Evolutionary conservation across 2,113 vertebrate genomes (phyloP).

Genomic region (Leuciscus idus): DNA sequence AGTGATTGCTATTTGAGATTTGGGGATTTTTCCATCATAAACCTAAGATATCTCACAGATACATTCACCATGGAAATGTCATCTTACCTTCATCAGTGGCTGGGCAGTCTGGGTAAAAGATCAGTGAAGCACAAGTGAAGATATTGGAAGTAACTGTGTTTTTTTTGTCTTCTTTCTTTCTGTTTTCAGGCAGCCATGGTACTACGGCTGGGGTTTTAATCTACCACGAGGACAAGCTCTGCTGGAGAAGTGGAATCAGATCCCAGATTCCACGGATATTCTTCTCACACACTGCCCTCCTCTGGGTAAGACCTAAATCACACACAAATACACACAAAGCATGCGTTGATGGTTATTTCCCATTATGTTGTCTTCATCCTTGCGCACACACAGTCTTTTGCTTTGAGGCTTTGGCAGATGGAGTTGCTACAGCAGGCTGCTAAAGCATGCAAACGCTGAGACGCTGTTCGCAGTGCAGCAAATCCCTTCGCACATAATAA

Average conservation of each 20-base stretch:
- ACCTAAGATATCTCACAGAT: neutral
- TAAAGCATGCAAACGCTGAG: constrained; percentile 77
- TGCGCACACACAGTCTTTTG: constrained; percentile 55
- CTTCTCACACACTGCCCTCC: constrained; percentile 95
- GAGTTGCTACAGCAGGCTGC: constrained; percentile 81
- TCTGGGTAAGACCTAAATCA: constrained; percentile 82
- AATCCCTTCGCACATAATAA: constrained; percentile 61
- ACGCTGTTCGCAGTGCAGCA: constrained; percentile 67
- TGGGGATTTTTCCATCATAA: neutral
- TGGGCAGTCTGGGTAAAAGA: constrained; percentile 20
- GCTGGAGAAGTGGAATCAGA: constrained; percentile 98
- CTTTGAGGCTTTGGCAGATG: constrained; percentile 75
- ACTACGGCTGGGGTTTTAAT: constrained; percentile 98
- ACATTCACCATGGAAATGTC: constrained; percentile 18
- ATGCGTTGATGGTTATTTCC: constrained; percentile 29
- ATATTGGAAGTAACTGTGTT: constrained; percentile 19
- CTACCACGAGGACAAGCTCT: constrained; percentile 93
- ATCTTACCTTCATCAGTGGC: constrained; percentile 11
- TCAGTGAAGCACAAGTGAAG: constrained; percentile 21
- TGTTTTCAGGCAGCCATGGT: constrained; percentile 94
- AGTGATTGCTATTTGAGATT: neutral
- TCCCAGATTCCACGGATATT: constrained; percentile 92
- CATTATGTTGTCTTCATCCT: constrained; percentile 29
- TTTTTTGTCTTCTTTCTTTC: constrained; percentile 18
- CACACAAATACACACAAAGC: constrained; percentile 29